phyloP scores from a whole-genome alignment of 2,797 vertebrate genomes.

The Chiloscyllium punctatum region DNA sequence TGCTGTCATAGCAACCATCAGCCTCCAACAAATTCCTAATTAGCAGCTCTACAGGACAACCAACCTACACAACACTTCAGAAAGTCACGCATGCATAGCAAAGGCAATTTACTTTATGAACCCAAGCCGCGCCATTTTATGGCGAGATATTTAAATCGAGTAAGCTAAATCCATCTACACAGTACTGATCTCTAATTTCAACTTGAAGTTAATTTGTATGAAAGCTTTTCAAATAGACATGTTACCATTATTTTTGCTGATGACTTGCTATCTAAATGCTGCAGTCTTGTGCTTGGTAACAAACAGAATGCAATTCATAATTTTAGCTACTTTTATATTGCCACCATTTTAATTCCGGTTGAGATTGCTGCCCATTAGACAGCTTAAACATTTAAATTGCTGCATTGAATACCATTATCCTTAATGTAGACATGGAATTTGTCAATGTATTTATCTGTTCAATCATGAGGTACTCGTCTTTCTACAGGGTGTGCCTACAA shows the following conservation, averaged over 20 bases:
- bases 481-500: background rate
- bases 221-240: background rate
- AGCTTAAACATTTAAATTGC: background rate
- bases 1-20: constrained; percentile 18
- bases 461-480: background rate
- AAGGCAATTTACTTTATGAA: constrained; percentile 22
- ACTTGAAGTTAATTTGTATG: background rate
- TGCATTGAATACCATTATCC: background rate
- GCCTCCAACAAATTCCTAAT: constrained; percentile 36
- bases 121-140: background rate
- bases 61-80: constrained; percentile 27
- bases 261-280: background rate
- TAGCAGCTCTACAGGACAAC: constrained; percentile 23
- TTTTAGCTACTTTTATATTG: background rate
- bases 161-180: background rate
- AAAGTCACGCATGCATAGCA: background rate
- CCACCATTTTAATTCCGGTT: background rate
- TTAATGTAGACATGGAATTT: background rate
- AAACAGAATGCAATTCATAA: background rate
- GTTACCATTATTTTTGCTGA: background rate
- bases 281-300: background rate
- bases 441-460: background rate
- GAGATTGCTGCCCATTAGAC: background rate
- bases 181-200: background rate
- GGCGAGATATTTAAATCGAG: background rate